These are phyloP conservation scores for Chalcosyrphus nemorum DNA, from an alignment of 2,888 invertebrate species.

Conservation along the genomic window DNA sequence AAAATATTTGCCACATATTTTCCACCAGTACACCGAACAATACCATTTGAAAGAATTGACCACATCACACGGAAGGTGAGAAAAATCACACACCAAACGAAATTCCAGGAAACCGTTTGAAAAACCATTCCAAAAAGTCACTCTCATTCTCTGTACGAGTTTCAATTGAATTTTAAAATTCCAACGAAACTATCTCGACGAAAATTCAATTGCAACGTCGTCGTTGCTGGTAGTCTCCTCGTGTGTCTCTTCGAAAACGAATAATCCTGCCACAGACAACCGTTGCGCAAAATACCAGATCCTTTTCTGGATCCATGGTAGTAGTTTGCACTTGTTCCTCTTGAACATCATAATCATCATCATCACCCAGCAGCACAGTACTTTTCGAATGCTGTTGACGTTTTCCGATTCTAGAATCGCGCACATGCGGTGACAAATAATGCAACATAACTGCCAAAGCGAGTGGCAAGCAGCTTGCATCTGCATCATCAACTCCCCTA, in stretches of 20 bases:
- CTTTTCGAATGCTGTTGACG: constrained; percentile 46
- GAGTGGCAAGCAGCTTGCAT: background rate
- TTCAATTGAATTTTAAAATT: constrained; percentile 53
- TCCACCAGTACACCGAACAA: background rate
- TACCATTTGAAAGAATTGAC: constrained; percentile 1
- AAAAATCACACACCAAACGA: background rate
- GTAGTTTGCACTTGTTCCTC: constrained; percentile 33
- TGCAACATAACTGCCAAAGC: constrained; percentile 28
- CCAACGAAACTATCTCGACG: constrained; percentile 35
- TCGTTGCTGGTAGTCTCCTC: no score
- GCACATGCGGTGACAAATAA: constrained; percentile 54
- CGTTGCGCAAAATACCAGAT: constrained; percentile 28
- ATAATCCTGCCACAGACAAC: constrained; percentile 19
- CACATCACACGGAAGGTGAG: constrained; percentile 8
- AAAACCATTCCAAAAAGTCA: constrained; percentile 25
- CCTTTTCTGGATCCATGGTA: constrained; percentile 3
- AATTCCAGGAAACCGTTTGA: constrained; percentile 16
- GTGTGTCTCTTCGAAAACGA: background rate
- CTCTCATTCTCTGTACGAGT: constrained; percentile 11
- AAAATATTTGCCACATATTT: background rate
- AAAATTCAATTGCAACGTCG: constrained; percentile 55
- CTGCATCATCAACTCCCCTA: constrained; percentile 10
- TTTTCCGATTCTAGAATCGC: constrained; percentile 21
- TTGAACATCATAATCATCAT: constrained; percentile 16
- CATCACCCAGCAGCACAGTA: no score